Conservation (phyloP, 1,140 invertebrate genomes). For the Centruroides vittatus region DNA sequence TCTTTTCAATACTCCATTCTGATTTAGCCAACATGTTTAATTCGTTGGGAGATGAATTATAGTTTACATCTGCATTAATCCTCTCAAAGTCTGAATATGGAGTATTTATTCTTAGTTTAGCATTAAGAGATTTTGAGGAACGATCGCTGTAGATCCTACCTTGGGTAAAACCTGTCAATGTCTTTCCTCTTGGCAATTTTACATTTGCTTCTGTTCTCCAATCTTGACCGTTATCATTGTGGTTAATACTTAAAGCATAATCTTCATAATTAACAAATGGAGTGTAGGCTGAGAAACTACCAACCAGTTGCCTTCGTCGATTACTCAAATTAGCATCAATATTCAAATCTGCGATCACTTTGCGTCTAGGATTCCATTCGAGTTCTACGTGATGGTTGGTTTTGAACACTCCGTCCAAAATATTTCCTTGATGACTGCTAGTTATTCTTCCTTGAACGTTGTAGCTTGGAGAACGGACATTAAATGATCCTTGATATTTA, state of each 20-base stretch:
- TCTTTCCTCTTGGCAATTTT: background rate
- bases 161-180: background rate
- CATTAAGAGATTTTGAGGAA: background rate
- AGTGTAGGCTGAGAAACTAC: slow-evolving; percentile 15
- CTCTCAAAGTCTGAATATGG: background rate
- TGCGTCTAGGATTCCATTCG: slow-evolving; percentile 5
- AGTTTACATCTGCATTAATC: background rate
- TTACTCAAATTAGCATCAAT: background rate
- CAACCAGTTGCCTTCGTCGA: slow-evolving; percentile 2
- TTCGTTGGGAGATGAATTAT: background rate
- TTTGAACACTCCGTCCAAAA: background rate
- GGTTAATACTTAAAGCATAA: slow-evolving; percentile 7
- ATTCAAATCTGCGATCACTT: background rate
- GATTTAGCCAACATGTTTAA: slow-evolving; percentile 1
- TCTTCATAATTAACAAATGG: slow-evolving; percentile 21
- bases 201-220: slow-evolving; percentile 9
- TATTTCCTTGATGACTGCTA: background rate
- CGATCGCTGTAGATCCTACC: slow-evolving; percentile 2
- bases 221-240: slow-evolving; percentile 6
- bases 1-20: slow-evolving; percentile 1
- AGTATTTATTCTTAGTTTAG: background rate
- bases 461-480: background rate
- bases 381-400: slow-evolving; percentile 5
- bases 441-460: slow-evolving; percentile 3
- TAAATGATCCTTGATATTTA: slow-evolving; percentile 6